Base-by-base conservation (phyloP, 2,113 vertebrate genomes). In the Labeo rohita region DNA sequence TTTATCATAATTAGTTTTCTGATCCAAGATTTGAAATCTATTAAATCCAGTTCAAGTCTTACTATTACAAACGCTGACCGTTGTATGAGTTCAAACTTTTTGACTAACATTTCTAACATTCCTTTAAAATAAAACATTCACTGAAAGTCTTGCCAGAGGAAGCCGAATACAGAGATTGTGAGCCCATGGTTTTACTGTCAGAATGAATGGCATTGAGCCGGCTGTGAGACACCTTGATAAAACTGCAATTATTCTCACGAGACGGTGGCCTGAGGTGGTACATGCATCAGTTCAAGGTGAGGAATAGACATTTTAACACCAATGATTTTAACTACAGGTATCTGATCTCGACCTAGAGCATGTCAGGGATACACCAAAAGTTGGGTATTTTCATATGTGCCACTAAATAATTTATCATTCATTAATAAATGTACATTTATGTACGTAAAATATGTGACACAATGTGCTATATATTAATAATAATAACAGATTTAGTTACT, bases 141-240 rank as follows among this genome's bases (percentile, higher is more conserved):
- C 9, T 49, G 16, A 52, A 36, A 82, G 28, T 15, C 8, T 36
- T 80, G 77, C 65, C 78, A 63, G 78, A 65, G 8, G 13, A 52
- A 82, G 63, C 68, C 80, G 52, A 82, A 82, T 52, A 70, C 39
- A 13, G 63, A 63, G 79, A 34, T 36, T 70, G 23, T 36, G 28
- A 68, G 80, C 15, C 63, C 47, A 47, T 36, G 16, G 47, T 23
- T 66, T 23, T 6, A 10, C 45, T 70, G 80, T 82, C 80, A 52
- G 63, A 68, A 52, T 82, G 63, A 70, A 63, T 82, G 80, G 28
- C 80, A 70, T 52, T 50, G 80, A 68, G 47, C 63, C 21, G 15
- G 16, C 80, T 34, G 63, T n/a, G 16, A 82, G 80, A 82, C 63
- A 70, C 80, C 45, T 66, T 65, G 78, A 80, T 65, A 70, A 66